phyloP scores from a whole-genome alignment of 2,797 vertebrate genomes.

The Molossus molossus region DNA sequence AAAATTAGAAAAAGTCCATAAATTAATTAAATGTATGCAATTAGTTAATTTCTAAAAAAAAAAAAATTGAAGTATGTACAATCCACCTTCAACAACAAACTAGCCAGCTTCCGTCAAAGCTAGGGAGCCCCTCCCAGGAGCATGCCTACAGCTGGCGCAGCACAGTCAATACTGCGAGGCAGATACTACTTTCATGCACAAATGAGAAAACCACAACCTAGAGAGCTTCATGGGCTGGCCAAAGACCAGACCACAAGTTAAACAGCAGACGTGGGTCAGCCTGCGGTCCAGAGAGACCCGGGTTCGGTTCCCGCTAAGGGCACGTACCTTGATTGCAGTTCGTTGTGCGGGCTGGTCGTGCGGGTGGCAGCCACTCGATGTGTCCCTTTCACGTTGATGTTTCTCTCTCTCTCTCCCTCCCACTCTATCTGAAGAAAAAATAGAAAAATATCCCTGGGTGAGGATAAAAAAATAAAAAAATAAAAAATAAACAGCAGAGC shows the following conservation, averaged over 20 bases:
- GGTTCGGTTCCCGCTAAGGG: too few relatives aligned
- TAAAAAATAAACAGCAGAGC: background rate
- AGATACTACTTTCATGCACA: background rate
- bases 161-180: too few relatives aligned
- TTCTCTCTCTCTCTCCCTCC: too few relatives aligned
- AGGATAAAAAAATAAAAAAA: too few relatives aligned
- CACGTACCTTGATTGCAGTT: too few relatives aligned
- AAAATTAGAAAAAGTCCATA: conserved; percentile 15
- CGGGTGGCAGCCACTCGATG: too few relatives aligned
- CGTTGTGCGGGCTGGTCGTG: too few relatives aligned
- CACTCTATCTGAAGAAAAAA: too few relatives aligned
- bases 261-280: background rate
- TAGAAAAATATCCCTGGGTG: too few relatives aligned
- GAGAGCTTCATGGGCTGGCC: background rate
- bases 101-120: background rate
- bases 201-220: background rate
- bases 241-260: background rate
- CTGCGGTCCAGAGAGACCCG: too few relatives aligned
- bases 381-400: too few relatives aligned
- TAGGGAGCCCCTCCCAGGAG: background rate
- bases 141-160: too few relatives aligned
- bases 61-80: background rate
- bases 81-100: background rate
- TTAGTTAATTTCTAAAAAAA: conserved; percentile 42
- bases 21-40: background rate